Evolutionary conservation across 2,113 vertebrate genomes (phyloP), one percentile per base, ranked within the genome.

Genomic region (Peromyscus californicus): DNA sequence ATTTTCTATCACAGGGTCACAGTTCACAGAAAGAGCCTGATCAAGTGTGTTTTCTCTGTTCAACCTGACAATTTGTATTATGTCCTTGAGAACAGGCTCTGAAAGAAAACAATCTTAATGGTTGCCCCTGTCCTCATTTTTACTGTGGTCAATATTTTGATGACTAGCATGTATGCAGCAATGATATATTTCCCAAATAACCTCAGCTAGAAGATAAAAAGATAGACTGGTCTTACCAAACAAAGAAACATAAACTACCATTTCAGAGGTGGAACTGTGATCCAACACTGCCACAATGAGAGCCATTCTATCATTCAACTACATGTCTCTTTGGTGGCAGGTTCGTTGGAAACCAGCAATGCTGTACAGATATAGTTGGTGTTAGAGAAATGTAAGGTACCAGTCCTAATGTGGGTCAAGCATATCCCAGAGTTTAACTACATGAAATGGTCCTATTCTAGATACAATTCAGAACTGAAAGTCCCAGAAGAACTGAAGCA

Each of bases 11-110:
- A 59, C 15, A 87, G 86, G 63, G 78, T 84, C 90, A 93, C 51
- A 94, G 79, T 69, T 94, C 78, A 96, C 33, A 59, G 92, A 92
- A 93, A 94, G 13, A 89, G 74, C 61, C 57, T 74, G 26, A 36
- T 91, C 65, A 89, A 84, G 39, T 59, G 24, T 86, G 24, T 59
- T 91, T 94, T 70, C 31, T 89, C 7, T 48, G 7, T 54, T 89
- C 67, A 80, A 29, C 16, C 54, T 96, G 74, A 89, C 19, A 87
- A 89, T 83, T 74, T 74, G 13, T 94, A 84, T 79, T 84, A 74
- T 42, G 15, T 39, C 31, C 33, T 93, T 80, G 21, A 90, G 22
- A 84, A 57, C 0, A 95, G 31, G 67, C 0, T 70, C 61, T 89
- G 48, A 75, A 67, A 94, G 61, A 89, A 95, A 94, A 86, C 2